These are phyloP conservation scores for Zaprionus inermis DNA, from an alignment of 1,140 invertebrate species.

Conservation along the genomic window DNA sequence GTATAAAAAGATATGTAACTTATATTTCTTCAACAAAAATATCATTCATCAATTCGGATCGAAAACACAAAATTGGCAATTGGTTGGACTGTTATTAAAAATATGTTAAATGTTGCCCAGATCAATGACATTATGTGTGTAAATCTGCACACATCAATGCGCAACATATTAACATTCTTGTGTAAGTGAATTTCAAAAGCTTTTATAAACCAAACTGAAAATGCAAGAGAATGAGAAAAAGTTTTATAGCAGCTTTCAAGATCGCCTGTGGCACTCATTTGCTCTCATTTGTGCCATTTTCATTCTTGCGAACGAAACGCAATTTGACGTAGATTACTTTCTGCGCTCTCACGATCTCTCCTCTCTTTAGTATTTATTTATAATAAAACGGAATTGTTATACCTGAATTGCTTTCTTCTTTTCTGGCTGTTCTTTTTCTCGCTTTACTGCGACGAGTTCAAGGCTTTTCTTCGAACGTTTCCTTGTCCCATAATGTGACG, in stretches of 20 bases:
- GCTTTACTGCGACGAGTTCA: constrained; percentile 57
- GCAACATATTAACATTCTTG: neutral
- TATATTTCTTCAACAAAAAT: neutral
- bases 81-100: neutral
- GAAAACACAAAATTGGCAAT: neutral
- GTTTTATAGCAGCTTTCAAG: neutral
- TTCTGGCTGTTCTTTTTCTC: constrained; percentile 9
- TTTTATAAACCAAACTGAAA: neutral
- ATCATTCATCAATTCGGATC: neutral
- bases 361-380: constrained; percentile 25
- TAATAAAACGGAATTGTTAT: constrained; percentile 48
- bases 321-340: neutral
- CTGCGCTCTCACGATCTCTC: neutral
- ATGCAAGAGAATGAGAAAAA: neutral
- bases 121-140: constrained; percentile 1
- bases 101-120: neutral
- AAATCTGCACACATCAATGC: neutral
- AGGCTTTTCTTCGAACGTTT: constrained; percentile 68
- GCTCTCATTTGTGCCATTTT: neutral
- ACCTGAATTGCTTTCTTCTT: constrained; percentile 33
- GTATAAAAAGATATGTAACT: neutral
- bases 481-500: constrained; percentile 68
- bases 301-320: neutral
- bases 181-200: neutral
- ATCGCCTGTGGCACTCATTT: neutral